phyloP scores from a whole-genome alignment of 2,113 vertebrate species.

The Antigone vipio region DNA sequence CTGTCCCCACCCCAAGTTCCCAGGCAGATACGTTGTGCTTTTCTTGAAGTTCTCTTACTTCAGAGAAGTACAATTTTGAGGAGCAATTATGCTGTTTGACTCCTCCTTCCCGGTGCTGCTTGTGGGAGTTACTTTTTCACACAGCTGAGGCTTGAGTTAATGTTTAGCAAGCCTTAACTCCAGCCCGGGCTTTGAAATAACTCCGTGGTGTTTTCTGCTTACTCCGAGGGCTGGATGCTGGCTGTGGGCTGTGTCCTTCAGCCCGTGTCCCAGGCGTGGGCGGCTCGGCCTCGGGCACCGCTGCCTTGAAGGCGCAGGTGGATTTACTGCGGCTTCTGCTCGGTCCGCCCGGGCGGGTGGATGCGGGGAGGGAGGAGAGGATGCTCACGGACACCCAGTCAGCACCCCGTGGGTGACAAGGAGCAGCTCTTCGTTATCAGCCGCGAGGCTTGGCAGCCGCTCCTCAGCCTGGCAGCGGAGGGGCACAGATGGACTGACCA shows the following conservation, averaged over 20 bases:
- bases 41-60: not conserved
- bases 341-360: not conserved
- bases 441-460: not conserved
- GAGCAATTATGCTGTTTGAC: fast-evolving
- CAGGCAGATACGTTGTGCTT: not conserved
- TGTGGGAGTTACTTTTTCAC: not conserved
- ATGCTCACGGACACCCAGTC: not conserved
- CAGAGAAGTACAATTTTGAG: fast-evolving
- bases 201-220: not conserved
- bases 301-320: not conserved
- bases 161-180: not conserved
- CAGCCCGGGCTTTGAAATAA: not conserved
- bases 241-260: not conserved
- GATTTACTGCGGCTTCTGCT: not conserved
- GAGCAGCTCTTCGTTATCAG: fast-evolving
- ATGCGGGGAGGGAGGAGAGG: not conserved
- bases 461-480: fast-evolving
- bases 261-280: not conserved
- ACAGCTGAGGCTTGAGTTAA: not conserved
- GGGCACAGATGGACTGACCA: not conserved
- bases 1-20: not conserved
- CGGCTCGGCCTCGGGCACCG: not conserved
- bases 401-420: not conserved
- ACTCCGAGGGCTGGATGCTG: not conserved
- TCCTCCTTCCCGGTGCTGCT: not conserved